A percentile compares a stretch with the other conserved stretches of the same genome.
These are phyloP conservation scores for Nasonia giraulti DNA, from an alignment of 1,140 invertebrate genomes.

Conservation along the genomic window DNA sequence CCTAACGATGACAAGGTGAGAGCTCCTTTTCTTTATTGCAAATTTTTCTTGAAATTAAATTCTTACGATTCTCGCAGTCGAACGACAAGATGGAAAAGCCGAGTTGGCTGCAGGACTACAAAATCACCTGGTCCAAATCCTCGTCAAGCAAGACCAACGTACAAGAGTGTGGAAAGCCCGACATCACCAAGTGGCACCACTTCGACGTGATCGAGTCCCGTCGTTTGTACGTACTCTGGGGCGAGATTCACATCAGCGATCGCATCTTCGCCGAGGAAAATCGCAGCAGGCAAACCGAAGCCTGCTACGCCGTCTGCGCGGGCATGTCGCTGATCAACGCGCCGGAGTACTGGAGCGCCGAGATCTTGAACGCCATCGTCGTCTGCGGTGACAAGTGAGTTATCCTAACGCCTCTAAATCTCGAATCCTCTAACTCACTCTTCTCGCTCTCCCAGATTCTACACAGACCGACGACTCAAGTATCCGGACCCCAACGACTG, in stretches of 20 bases:
- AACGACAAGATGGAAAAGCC: constrained; percentile 55
- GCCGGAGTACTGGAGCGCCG: constrained; percentile 66
- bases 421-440: background rate
- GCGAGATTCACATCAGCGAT: constrained; percentile 62
- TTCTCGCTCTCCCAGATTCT: constrained; percentile 50
- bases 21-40: background rate
- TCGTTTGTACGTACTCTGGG: constrained; percentile 63
- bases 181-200: constrained; percentile 59
- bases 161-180: background rate
- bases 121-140: constrained; percentile 57
- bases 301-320: constrained; percentile 65
- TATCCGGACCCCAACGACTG: constrained; percentile 46
- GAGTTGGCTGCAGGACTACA: constrained; percentile 57
- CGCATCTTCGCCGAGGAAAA: constrained; percentile 60
- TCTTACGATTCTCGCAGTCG: background rate
- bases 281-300: constrained; percentile 60
- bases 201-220: constrained; percentile 59
- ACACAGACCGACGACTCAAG: constrained; percentile 59
- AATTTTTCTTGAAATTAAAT: background rate
- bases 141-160: background rate
- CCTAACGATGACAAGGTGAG: constrained; percentile 4
- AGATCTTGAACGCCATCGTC: constrained; percentile 62
- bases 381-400: constrained; percentile 61
- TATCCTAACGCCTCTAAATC: background rate
- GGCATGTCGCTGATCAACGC: constrained; percentile 65